Conservation (phyloP, 2,113 vertebrate species). For the Rhadina sibilatrix region DNA sequence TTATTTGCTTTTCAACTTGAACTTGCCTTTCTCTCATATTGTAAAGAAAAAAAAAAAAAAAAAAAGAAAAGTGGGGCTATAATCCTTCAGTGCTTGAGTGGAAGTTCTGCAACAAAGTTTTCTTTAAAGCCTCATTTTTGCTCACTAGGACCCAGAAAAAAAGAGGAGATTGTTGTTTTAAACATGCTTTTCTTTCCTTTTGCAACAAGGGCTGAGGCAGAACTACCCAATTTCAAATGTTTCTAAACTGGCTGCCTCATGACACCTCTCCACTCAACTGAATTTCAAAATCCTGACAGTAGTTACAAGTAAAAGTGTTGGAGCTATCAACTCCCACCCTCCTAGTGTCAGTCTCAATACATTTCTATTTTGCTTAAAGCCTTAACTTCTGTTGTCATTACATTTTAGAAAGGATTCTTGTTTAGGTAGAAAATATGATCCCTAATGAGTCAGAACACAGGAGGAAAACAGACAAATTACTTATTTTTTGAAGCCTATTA, state of each 20-base stretch:
- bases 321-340: constrained; percentile 25
- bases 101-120: constrained; percentile 74
- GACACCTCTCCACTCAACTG: constrained; percentile 48
- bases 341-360: background rate
- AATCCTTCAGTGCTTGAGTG: constrained; percentile 71
- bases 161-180: constrained; percentile 55
- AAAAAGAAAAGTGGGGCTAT: background rate
- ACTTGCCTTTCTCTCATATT: constrained; percentile 55
- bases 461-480: background rate
- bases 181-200: constrained; percentile 33
- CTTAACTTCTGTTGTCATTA: background rate
- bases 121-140: constrained; percentile 55
- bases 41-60: background rate
- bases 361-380: background rate
- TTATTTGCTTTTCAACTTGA: constrained; percentile 76
- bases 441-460: background rate
- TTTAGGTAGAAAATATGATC: background rate
- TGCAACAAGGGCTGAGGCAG: background rate
- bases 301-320: background rate
- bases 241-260: constrained; percentile 61
- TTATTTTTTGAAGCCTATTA: background rate
- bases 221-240: constrained; percentile 64
- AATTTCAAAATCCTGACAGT: constrained; percentile 30
- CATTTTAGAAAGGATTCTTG: background rate
- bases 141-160: constrained; percentile 38